Evolutionary conservation across 2,113 vertebrate species (phyloP).

Genomic region (Corythornis madagascariensis): DNA sequence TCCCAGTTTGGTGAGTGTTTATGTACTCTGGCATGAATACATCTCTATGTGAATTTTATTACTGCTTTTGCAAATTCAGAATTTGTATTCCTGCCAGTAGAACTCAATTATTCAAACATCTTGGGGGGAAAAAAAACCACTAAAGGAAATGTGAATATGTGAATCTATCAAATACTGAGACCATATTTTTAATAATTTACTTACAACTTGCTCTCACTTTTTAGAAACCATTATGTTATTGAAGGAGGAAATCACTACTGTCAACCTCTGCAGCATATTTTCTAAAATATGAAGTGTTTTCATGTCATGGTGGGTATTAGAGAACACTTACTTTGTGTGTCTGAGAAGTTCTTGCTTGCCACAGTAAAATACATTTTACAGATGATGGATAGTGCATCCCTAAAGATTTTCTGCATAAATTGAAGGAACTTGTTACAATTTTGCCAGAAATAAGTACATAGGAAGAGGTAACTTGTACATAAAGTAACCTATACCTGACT

Average conservation of each 20-base stretch:
- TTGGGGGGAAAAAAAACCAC: background rate
- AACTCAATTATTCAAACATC: slow-evolving; percentile 15
- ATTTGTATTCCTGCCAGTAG: background rate
- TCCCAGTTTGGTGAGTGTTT: background rate
- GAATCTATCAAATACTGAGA: background rate
- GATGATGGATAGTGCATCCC: background rate
- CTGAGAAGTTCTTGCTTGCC: background rate
- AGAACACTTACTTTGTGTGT: background rate
- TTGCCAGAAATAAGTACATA: background rate
- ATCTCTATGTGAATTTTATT: background rate
- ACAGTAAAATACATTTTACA: background rate
- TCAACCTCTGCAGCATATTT: background rate
- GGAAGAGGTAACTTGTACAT: background rate
- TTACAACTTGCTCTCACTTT: background rate
- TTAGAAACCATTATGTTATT: background rate
- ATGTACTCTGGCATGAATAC: background rate
- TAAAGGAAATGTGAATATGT: background rate
- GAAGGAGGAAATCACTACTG: background rate
- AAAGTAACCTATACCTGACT: background rate
- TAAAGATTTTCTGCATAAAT: background rate
- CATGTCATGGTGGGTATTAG: background rate
- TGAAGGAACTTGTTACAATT: background rate
- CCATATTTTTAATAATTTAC: background rate
- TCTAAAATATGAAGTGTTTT: background rate
- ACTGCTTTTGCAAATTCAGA: background rate